Evolutionary conservation across 2,113 vertebrate species (phyloP).

Genomic region (Dermatemys mawii): DNA sequence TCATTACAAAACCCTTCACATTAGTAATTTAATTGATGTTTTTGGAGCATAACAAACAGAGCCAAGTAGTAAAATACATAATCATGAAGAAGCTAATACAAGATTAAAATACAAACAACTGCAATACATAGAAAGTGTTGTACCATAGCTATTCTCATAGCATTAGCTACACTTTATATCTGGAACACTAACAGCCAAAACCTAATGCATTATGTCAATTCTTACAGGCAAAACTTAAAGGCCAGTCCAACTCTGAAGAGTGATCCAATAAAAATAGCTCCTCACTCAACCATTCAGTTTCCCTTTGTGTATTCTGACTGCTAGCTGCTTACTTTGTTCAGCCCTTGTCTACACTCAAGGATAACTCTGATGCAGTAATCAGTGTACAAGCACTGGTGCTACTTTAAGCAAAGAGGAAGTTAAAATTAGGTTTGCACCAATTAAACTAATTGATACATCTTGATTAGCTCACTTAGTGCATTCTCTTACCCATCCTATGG

Average conservation of each 20-base stretch:
- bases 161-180: rapidly evolving
- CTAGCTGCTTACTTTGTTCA: background rate
- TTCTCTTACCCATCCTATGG: background rate
- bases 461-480: background rate
- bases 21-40: background rate
- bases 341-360: background rate
- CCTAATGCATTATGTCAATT: background rate
- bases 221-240: background rate
- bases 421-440: background rate
- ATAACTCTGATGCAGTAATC: background rate
- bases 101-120: background rate
- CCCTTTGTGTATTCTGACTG: background rate
- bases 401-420: background rate
- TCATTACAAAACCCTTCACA: background rate
- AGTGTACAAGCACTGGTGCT: background rate
- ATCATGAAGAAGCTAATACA: background rate
- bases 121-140: background rate
- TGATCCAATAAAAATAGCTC: background rate
- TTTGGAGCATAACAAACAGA: background rate
- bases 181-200: background rate
- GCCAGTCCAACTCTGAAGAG: background rate
- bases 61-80: constrained; percentile 1
- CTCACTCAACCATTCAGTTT: background rate
- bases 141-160: background rate
- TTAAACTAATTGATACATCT: background rate